Conservation (phyloP, 2,113 vertebrate genomes). For the Hyperopisus bebe region DNA sequence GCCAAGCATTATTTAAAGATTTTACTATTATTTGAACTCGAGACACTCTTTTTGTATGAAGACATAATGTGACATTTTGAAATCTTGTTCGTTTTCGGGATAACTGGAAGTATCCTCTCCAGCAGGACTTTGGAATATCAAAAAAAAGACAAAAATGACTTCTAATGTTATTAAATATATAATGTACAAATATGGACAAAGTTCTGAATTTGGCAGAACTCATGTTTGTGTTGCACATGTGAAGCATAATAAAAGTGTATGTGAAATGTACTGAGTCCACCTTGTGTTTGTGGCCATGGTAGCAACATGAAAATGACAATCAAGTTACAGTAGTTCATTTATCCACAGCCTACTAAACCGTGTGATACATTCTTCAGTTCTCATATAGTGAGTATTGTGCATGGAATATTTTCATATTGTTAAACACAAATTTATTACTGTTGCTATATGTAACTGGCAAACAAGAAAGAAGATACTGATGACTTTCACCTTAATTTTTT, state of each 20-base stretch:
- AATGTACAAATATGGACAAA: conserved; percentile 69
- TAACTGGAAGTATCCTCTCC: conserved; percentile 64
- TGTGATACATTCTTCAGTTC: neutral
- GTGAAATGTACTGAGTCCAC: conserved; percentile 41
- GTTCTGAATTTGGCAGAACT: conserved; percentile 69
- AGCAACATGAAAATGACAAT: neutral
- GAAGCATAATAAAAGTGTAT: conserved; percentile 73
- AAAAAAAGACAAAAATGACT: conserved; percentile 47
- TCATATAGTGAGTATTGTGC: neutral
- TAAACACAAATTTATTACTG: neutral
- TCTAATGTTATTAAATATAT: conserved; percentile 66
- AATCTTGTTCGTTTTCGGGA: conserved; percentile 57
- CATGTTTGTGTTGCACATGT: conserved; percentile 75
- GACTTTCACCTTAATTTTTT: neutral
- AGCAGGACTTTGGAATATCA: conserved; percentile 41
- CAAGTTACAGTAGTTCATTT: neutral
- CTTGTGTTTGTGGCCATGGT: neutral
- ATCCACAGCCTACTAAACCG: neutral
- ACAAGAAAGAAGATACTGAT: neutral
- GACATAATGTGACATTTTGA: conserved; percentile 67
- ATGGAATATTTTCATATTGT: neutral
- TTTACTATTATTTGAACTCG: conserved; percentile 66
- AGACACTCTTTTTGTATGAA: conserved; percentile 74
- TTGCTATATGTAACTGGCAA: neutral
- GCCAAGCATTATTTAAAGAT: conserved; percentile 56